Conservation (phyloP, 2,113 vertebrate genomes). For the cattle (Bos taurus) region ARS-UCD2.0 NC_037336.1:99206001-99206500, state of each 20-base stretch:
- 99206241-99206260: not conserved
- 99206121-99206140: not conserved
- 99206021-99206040: not conserved
- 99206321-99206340: not conserved
- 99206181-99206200: not conserved
- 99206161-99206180: not conserved
- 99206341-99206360: no score
- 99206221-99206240: not conserved
- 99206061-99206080: not conserved
- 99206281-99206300: not conserved
- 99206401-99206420: not conserved
- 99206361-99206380: not conserved
- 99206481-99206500: accelerated
- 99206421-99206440: not conserved
- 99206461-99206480: not conserved
- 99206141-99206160: not conserved
- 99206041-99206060: not conserved
- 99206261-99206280: not conserved
- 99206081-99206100: not conserved
- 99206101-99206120: not conserved
- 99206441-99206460: not conserved
- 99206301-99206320: not conserved
- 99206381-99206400: not conserved
- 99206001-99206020: not conserved
- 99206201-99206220: not conserved